phyloP scores from a whole-genome alignment of 2,113 vertebrate species.

The Sylvilagus bachmani region DNA sequence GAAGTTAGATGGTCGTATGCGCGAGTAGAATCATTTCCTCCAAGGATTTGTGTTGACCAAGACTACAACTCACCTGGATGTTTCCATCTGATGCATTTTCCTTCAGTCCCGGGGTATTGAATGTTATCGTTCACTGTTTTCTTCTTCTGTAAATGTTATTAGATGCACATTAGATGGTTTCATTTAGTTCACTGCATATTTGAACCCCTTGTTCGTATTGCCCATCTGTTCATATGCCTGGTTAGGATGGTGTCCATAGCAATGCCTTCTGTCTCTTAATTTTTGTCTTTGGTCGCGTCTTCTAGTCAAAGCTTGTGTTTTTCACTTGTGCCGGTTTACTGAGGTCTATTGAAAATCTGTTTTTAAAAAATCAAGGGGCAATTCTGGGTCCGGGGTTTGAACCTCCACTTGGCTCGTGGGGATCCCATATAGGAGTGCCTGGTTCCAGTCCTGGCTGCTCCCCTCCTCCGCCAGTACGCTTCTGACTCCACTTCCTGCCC shows the following conservation, averaged over 20 bases:
- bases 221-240: background rate
- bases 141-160: background rate
- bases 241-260: background rate
- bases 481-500: no score
- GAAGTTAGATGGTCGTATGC: background rate
- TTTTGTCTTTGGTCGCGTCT: slow-evolving; percentile 19
- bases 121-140: slow-evolving; percentile 19
- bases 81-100: slow-evolving; percentile 55
- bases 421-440: no score
- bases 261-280: background rate
- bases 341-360: slow-evolving; percentile 12
- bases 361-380: no score
- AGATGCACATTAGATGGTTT: background rate
- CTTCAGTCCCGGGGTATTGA: slow-evolving; percentile 30
- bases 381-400: no score
- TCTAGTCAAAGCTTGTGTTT: background rate
- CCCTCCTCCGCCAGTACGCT: no score
- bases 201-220: background rate
- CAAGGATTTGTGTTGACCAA: slow-evolving; percentile 67
- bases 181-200: background rate
- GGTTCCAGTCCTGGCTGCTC: no score
- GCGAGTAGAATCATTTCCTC: slow-evolving; percentile 22
- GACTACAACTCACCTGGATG: slow-evolving; percentile 52
- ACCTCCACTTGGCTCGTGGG: no score
- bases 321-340: slow-evolving; percentile 24